A percentile compares a stretch with the other conserved stretches of the same genome.
phyloP scores from a whole-genome alignment of 1,140 invertebrate genomes.

The Hyles euphorbiae region DNA sequence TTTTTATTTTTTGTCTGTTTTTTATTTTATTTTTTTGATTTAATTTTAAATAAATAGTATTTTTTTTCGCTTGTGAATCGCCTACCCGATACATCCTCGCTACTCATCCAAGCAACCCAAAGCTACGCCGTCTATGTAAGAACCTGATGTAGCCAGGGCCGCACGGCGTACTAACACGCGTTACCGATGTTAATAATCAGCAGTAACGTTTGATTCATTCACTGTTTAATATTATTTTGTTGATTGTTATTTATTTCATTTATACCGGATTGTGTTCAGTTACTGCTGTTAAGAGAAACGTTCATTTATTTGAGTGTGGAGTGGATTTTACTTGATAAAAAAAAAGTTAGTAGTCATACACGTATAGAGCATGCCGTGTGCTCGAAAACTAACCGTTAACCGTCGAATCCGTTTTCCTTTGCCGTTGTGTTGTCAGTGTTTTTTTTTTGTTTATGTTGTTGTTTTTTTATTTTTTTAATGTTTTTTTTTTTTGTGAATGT shows the following conservation, averaged over 20 bases:
- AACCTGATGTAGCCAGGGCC: conserved; percentile 27
- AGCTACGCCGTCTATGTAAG: conserved; percentile 32
- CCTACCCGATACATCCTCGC: conserved; percentile 65
- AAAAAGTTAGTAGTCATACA: conserved; percentile 31
- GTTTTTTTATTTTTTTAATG: conserved; percentile 42
- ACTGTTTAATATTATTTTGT: conserved; percentile 47
- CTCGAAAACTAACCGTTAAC: conserved; percentile 47
- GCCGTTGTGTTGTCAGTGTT: conserved; percentile 69
- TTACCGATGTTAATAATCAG: conserved; percentile 45
- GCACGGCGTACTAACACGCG: conserved; percentile 52
- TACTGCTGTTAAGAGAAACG: conserved; percentile 52
- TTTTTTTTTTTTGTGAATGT: conserved; percentile 57
- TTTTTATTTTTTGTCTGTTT: conserved; percentile 58
- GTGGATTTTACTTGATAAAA: conserved; percentile 60
- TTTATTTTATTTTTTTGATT: conserved; percentile 52
- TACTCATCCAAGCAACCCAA: conserved; percentile 57
- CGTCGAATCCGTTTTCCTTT: conserved; percentile 54
- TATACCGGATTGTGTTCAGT: conserved; percentile 58
- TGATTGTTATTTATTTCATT: conserved; percentile 49
- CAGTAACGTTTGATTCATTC: conserved; percentile 53
- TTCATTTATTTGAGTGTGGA: conserved; percentile 68
- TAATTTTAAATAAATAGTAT: conserved; percentile 50
- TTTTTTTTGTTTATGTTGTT: conserved; percentile 45
- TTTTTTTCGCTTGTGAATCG: conserved; percentile 67
- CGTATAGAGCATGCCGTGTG: conserved; percentile 57